Evolutionary conservation across 2,888 invertebrate species (phyloP).

Genomic region (Gordius sp.): DNA sequence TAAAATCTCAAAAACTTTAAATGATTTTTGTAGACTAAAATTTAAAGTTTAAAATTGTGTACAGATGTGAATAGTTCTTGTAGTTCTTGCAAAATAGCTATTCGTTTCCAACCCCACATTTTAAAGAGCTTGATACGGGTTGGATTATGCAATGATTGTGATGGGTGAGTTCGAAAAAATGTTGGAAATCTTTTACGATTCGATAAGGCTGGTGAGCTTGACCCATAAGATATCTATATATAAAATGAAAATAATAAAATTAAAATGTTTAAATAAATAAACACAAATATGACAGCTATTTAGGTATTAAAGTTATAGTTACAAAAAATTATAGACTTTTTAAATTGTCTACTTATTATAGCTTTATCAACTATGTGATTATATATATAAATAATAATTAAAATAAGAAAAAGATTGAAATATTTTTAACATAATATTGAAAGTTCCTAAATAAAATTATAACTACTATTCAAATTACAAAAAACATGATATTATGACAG

Average conservation of each 20-base stretch:
- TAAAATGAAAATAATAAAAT: too few relatives aligned
- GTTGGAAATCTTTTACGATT: slow-evolving; percentile 88
- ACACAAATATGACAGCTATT: too few relatives aligned
- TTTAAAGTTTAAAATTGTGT: slow-evolving; percentile 20
- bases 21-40: slow-evolving; percentile 15
- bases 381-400: too few relatives aligned
- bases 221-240: slow-evolving; percentile 84
- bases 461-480: neutral
- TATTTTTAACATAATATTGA: too few relatives aligned
- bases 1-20: slow-evolving; percentile 16
- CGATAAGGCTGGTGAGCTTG: slow-evolving; percentile 85
- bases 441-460: too few relatives aligned
- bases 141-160: slow-evolving; percentile 93
- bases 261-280: too few relatives aligned
- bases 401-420: too few relatives aligned
- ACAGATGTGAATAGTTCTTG: slow-evolving; percentile 89
- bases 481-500: neutral
- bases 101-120: slow-evolving; percentile 82
- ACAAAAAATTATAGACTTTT: too few relatives aligned
- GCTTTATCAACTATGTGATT: too few relatives aligned
- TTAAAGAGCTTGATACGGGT: slow-evolving; percentile 81
- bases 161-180: slow-evolving; percentile 89
- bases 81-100: slow-evolving; percentile 86
- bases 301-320: too few relatives aligned
- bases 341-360: too few relatives aligned